Base-by-base conservation (phyloP, 2,797 vertebrate genomes). In the Lutjanus argentimaculatus region DNA sequence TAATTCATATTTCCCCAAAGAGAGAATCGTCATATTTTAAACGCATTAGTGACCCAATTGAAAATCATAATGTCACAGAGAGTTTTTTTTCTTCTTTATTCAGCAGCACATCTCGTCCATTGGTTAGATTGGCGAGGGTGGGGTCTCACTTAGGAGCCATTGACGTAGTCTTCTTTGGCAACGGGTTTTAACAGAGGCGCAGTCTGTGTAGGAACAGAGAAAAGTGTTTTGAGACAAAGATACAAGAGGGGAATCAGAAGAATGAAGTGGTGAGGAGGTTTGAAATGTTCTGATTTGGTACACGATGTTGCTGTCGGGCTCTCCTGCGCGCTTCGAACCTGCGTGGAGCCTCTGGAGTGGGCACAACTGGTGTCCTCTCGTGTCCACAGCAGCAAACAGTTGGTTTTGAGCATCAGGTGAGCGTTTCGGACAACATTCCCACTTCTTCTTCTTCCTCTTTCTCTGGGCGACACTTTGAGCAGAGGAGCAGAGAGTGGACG, bases 81-180 rank as follows among this genome's bases (percentile, higher is more conserved):
- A 72, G 12, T 40, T 79, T 68, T 75, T 75, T 19, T 30, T 72
- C 16, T 22, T 84, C 71, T 75, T 80, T 62, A 43, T 86, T 89
- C 75, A 67, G 69, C 74, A 63, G 55, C 78, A 67, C 73, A 64
- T 90, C 58, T 73, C 86, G 57, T 85, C 77, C 77, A 94, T 95
- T 95, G 94, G 95, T 85, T 90, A 71, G 85, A 87, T 73, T 79
- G 81, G 77, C 70, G 93, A 96, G 94, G 96, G 95, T 94, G 95
- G 93, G 94, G 93, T 96, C 92, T 95, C 84, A 83, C 82, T 92
- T 85, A 71, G 75, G 64, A 85, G 81, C 80, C 76, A 70, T 79
- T 93, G 92, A 89, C 86, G 88, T 88, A 67, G 75, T 72, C 72
- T 22, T 71, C 62, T 75, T 68, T 85, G 71, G 75, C 22, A 80